These are phyloP conservation scores for Xestia c-nigrum DNA, from an alignment of 2,888 invertebrate species.

Conservation along the genomic window DNA sequence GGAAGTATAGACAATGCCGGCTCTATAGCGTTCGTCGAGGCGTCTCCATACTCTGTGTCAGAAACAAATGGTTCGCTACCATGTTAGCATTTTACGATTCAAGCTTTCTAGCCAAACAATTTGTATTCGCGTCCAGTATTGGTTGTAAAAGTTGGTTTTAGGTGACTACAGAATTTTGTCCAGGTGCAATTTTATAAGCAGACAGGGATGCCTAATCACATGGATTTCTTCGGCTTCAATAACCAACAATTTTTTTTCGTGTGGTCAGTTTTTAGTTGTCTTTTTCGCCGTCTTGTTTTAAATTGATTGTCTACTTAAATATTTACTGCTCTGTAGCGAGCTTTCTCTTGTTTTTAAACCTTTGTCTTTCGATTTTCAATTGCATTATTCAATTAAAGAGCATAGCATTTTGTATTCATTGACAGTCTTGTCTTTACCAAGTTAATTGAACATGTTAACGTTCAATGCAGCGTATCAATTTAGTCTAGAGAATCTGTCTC, in stretches of 20 bases:
- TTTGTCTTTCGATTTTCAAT: constrained; percentile 13
- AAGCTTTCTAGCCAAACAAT: constrained; percentile 78
- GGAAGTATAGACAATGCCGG: not conserved
- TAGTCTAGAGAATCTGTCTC: not conserved
- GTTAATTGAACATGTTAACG: constrained; percentile 19
- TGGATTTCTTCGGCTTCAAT: constrained; percentile 71
- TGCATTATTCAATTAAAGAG: constrained; percentile 12
- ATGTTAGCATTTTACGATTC: constrained; percentile 86
- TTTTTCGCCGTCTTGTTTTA: not conserved
- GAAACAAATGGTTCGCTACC: constrained; percentile 37
- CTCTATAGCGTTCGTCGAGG: not conserved
- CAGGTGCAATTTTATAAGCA: constrained; percentile 84
- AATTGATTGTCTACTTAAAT: constrained; percentile 39
- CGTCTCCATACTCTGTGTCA: not conserved
- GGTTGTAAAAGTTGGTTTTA: constrained; percentile 80
- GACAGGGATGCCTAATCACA: constrained; percentile 76
- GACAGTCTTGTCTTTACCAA: constrained; percentile 1
- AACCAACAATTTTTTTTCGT: no score
- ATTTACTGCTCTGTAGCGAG: constrained; percentile 32
- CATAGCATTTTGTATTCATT: constrained; percentile 18
- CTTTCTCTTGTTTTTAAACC: not conserved
- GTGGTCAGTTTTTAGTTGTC: constrained; percentile 8
- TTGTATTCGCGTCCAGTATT: constrained; percentile 83
- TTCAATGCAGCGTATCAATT: constrained; percentile 9
- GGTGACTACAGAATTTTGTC: constrained; percentile 75